phyloP scores from a whole-genome alignment of 2,888 invertebrate species.

The Neoitamus cyanurus region DNA sequence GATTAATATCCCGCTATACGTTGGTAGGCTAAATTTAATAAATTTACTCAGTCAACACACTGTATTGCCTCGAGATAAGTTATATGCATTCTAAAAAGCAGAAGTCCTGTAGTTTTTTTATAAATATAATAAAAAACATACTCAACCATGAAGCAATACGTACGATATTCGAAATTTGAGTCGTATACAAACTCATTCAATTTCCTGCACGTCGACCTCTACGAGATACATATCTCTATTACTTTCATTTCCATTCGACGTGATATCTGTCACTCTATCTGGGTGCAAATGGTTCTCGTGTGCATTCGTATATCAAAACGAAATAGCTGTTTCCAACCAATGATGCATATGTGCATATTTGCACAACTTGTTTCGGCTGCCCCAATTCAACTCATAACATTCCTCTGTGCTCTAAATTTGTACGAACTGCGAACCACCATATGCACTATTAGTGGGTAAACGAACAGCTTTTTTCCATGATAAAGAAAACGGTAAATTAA shows the following conservation, averaged over 20 bases:
- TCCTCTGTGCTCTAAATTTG: neutral
- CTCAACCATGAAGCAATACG: too few relatives aligned
- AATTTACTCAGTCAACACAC: too few relatives aligned
- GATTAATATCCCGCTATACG: too few relatives aligned
- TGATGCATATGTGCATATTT: neutral
- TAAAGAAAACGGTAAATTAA: neutral
- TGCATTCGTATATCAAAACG: neutral
- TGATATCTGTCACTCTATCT: neutral
- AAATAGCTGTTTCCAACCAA: neutral
- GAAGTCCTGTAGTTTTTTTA: too few relatives aligned
- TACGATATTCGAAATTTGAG: neutral
- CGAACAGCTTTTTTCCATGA: neutral
- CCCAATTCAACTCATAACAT: neutral
- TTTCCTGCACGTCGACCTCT: neutral
- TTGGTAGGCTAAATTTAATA: too few relatives aligned
- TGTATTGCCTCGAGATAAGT: too few relatives aligned
- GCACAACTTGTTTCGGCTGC: neutral
- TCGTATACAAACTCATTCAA: neutral
- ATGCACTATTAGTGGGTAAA: neutral
- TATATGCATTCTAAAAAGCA: too few relatives aligned
- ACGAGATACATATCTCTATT: neutral
- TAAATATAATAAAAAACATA: too few relatives aligned
- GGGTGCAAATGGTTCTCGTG: neutral
- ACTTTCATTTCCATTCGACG: neutral
- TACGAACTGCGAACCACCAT: neutral